Base-by-base conservation (phyloP, 2,888 invertebrate species). In the Chloroclystis v-ata region DNA sequence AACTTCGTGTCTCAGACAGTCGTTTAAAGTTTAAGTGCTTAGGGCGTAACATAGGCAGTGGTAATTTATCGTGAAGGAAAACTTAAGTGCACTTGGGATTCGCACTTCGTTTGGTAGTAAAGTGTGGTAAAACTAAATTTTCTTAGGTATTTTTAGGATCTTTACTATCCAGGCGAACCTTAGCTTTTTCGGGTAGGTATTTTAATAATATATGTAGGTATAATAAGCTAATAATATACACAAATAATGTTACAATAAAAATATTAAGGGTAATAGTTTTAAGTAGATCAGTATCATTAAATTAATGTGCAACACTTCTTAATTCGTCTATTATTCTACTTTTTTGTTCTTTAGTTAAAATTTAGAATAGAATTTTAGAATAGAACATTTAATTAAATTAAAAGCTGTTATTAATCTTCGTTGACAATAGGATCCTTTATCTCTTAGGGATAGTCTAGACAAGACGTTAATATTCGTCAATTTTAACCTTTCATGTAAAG, bases 1-100 rank as follows among this genome's bases (percentile, higher is more conserved):
- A 63, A 62, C 61, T 61, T 49, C 49, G 47, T 42, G 38, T 44
- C 39, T 33, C 47, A 57, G 57, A 60, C 61, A 61, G 35, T 51
- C 57, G 53, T 56, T 62, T 60, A 63, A 71, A 71, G 63, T 73
- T 64, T 57, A 68, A 72, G 68, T 67, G 43, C 63, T 47, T 60
- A 52, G 59, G 57, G 60, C 60, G 52, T 47, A 20, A 20, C 7
- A n/a, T 14, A n/a, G 33, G 56, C 25, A 56, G 56, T 47, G 49
- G 35, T 42, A 47, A 40, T 47, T 50, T 41, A 28, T 51, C 20
- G 50, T 45, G 37, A 13, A 33, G 43, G 35, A 46, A 35, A 26
- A 28, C 52, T 30, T 11, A 35, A 13, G 12, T 28, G 37, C 29
- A 45, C 40, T 51, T 38, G 32, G 20, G 20, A 37, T 33, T 45